phyloP scores from a whole-genome alignment of 2,113 vertebrate genomes.

The Rousettus leschenaultii region DNA sequence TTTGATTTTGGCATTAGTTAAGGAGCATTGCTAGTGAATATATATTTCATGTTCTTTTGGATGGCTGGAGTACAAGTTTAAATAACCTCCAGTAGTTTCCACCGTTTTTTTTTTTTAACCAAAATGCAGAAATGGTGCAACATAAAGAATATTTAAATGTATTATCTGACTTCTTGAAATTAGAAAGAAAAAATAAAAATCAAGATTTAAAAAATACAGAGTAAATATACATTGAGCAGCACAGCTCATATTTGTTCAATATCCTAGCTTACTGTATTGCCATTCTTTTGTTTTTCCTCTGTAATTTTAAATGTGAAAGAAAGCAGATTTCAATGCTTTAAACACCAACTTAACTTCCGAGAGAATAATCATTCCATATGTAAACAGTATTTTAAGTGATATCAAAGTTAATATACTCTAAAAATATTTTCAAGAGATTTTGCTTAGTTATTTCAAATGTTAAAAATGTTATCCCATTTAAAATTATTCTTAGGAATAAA shows the following conservation, averaged over 20 bases:
- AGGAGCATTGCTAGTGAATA: background rate
- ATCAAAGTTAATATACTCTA: conserved; percentile 52
- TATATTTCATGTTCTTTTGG: background rate
- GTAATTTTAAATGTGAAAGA: conserved; percentile 43
- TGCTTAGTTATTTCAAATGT: conserved; percentile 12
- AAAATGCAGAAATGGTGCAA: background rate
- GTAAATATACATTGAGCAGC: background rate
- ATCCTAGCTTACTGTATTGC: background rate
- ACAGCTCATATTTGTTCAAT: background rate
- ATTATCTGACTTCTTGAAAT: background rate
- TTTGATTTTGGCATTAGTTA: conserved; percentile 29
- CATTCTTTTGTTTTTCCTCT: background rate
- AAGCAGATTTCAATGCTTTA: conserved; percentile 37
- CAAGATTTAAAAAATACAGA: background rate
- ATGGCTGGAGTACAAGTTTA: background rate
- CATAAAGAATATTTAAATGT: background rate
- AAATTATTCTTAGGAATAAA: conserved; percentile 11
- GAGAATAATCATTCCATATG: conserved; percentile 40
- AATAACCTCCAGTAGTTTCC: background rate
- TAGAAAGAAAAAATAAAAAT: background rate
- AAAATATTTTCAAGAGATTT: conserved; percentile 43
- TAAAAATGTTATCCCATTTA: conserved; percentile 3
- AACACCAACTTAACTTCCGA: conserved; percentile 55
- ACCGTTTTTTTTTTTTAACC: background rate
- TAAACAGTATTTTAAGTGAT: conserved; percentile 57